Evolutionary conservation across 2,797 vertebrate genomes (phyloP), one percentile per base, ranked within the genome.

Genomic region (Tangara arthus): DNA sequence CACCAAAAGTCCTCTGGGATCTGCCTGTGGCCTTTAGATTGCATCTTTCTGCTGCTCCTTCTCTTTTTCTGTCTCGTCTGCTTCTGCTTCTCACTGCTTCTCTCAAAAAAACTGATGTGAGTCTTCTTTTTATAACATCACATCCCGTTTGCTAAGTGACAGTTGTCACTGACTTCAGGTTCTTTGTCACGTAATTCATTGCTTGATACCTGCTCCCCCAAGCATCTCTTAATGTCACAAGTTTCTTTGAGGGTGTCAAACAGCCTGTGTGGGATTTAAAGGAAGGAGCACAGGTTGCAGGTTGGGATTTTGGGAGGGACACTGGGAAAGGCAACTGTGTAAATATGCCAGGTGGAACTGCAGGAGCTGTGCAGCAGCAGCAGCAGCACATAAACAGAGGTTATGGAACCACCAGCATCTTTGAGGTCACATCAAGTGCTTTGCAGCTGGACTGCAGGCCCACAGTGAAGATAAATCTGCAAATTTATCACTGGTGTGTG

Each of bases 61-160:
- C 81, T 92, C 77, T 94, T 86, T 61, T 93, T 72, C 87, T 92
- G 79, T 81, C 81, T 77, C 35, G 53, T 68, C 63, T 90, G 59
- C 37, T 94, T 87, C 64, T 12, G 3, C 77, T 94, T 87, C 75
- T 84, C 8, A 9, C 37, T 34, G 6, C 66, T 89, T 41, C 59
- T 59, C 81, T 75, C 42, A 52, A 46, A 80, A 88, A 69, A 50
- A 70, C 66, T 76, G 70, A 88, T 46, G 63, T 63, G 86, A 89
- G 30, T 79, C 71, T 76, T 88, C 77, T 63, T 73, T 84, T 82
- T 77, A 18, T 8, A 93, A 12, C 88, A 66, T 88, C 64, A 41
- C 66, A 49, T 87, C 73, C 80, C 0, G 0, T 95, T 94, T 85
- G 44, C 86, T 41, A 61, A 87, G 60, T 89, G 90, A 71, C 90